phyloP scores from a whole-genome alignment of 1,140 invertebrate genomes.

The Ylistrum balloti region DNA sequence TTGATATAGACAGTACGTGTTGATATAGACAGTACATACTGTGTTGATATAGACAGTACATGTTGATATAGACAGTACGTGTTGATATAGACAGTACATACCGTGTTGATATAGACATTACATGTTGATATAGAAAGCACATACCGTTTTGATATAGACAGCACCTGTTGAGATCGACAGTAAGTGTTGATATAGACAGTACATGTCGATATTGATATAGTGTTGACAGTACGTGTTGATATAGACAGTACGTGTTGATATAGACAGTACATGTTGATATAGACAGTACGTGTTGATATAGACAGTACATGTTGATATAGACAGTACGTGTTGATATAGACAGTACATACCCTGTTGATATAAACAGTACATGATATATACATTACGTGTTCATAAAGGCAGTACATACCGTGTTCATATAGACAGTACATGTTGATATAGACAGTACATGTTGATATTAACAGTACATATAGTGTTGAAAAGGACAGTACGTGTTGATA shows the following conservation, averaged over 20 bases:
- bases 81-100: neutral
- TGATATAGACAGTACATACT: neutral
- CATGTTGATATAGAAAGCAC: no score
- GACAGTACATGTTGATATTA: no score
- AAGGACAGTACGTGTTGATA: no score
- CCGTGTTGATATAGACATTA: neutral
- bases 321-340: slow-evolving; percentile 7
- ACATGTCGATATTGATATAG: no score
- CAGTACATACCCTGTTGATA: neutral
- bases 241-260: slow-evolving; percentile 7
- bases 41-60: slow-evolving; percentile 6
- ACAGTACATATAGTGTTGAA: no score
- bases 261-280: neutral
- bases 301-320: neutral
- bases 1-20: no score
- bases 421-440: neutral
- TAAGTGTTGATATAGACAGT: neutral
- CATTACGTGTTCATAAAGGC: neutral
- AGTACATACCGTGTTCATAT: neutral
- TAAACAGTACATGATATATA: no score
- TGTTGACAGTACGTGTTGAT: no score
- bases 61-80: neutral
- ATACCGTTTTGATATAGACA: no score
- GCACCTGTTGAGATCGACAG: no score
- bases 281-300: no score